Base-by-base conservation (phyloP, 2,113 vertebrate genomes). In the Gambusia holbrooki region DNA sequence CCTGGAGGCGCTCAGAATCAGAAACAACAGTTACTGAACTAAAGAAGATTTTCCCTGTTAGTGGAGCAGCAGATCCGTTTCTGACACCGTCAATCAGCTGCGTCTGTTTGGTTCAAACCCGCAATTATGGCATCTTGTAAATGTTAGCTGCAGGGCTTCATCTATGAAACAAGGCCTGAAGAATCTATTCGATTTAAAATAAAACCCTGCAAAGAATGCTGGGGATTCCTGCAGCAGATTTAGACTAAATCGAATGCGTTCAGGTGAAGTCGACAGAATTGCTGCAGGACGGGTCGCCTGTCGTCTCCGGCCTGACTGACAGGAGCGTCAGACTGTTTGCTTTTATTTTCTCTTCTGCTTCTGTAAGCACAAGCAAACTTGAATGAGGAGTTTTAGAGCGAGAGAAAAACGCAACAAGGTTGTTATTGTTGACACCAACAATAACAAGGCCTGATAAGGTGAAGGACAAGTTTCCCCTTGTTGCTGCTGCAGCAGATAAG, bases 1-100 rank as follows among this genome's bases (percentile, higher is more conserved):
- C 48, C 65, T 69, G 32, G 66, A 75, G 86, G 79, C 84, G 83
- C 73, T 82, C 80, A 40, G 69, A 69, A 88, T 74, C 86, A 77
- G 40, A 83, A 76, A 54, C 75, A 69, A 71, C 62, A 66, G 73
- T 74, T 72, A 15, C 2, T 19, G 37, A 76, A 66, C 48, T 58
- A 62, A 74, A 84, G 58, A 28, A 72, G 60, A 76, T 19, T 28
- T 58, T 51, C 5, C 42, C 1, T 54, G 71, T 68, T 37, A 62
- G 32, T 72, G 77, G 77, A 77, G 73, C 54, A 81, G 35, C 29
- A 70, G 14, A 27, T 67, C 54, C 2, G 8, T 70, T 32, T 58
- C 65, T 74, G 45, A 32, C 48, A n/a, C 22, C 48, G 5, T 54
- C 19, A 58, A n/a, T n/a, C 22, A 58, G 17, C 51, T n/a, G 2